Percentiles rank a stretch among this genome's conserved stretches.
Conservation (phyloP, 53 echinoderm and acorn worm species). For the Astropecten irregularis region DNA sequence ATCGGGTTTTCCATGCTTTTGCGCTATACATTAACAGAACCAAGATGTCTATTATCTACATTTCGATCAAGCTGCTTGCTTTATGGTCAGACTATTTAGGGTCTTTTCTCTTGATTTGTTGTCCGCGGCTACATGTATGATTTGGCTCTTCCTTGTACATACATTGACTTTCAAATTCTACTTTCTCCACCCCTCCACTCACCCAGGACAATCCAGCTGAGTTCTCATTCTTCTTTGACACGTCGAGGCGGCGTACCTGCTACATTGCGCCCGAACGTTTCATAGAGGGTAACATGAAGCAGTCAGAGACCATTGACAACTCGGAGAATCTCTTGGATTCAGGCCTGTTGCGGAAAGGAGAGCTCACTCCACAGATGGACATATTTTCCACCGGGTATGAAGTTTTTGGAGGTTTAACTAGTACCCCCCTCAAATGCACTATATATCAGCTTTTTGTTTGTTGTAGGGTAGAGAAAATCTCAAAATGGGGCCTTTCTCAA, state of each 20-base stretch:
- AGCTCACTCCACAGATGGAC: conserved; percentile 88
- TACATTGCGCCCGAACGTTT: conserved; percentile 97
- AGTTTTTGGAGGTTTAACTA: neutral
- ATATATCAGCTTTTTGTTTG: neutral
- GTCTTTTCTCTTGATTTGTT: too few relatives aligned
- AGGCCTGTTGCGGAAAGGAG: conserved; percentile 72
- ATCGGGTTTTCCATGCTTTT: too few relatives aligned
- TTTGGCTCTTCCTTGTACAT: too few relatives aligned
- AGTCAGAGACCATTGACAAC: conserved; percentile 59
- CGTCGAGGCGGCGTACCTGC: conserved; percentile 94
- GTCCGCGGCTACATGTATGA: too few relatives aligned
- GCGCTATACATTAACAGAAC: too few relatives aligned
- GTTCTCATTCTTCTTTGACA: conserved; percentile 97
- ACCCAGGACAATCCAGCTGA: conserved; percentile 99
- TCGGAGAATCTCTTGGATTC: conserved; percentile 74
- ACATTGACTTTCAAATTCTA: too few relatives aligned
- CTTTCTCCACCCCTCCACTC: too few relatives aligned
- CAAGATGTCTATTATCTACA: too few relatives aligned
- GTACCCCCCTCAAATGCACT: neutral
- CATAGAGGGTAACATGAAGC: conserved; percentile 74
- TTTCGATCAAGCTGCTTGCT: too few relatives aligned
- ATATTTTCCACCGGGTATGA: conserved; percentile 87
- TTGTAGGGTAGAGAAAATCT: neutral
- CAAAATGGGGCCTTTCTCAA: too few relatives aligned
- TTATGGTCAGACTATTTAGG: too few relatives aligned